Evolutionary conservation across 92 coral and sea anemone species (phyloP).

Genomic region (Epizoanthus scotinus): DNA sequence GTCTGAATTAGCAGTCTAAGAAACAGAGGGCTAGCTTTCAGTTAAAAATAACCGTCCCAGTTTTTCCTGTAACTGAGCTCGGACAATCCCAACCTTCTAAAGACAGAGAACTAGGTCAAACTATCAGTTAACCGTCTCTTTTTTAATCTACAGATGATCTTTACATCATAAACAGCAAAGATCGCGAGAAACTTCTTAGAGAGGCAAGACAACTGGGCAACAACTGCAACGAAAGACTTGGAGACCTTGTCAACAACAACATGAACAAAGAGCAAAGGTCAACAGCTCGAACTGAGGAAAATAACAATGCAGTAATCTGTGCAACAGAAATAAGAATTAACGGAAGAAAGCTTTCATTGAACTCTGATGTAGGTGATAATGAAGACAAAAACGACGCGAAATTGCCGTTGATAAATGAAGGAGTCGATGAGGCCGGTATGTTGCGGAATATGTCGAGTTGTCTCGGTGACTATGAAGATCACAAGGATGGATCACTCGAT

Average conservation of each 20-base stretch:
- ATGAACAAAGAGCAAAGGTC: not conserved
- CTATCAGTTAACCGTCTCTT: not conserved
- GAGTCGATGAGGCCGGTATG: not conserved
- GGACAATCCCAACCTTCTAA: no score
- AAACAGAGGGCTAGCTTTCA: no score
- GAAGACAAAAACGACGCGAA: not conserved
- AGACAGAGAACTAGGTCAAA: no score
- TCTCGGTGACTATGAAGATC: not conserved
- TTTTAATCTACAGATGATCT: conserved; percentile 28
- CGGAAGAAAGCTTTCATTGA: conserved; percentile 31
- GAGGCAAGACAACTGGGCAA: conserved; percentile 3
- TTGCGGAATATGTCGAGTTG: not conserved
- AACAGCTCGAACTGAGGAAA: not conserved
- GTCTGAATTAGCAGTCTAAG: no score
- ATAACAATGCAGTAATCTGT: not conserved
- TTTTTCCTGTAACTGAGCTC: no score
- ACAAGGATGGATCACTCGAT: not conserved
- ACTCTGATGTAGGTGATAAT: conserved; percentile 12
- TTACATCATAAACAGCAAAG: conserved; percentile 37
- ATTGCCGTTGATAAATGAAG: not conserved
- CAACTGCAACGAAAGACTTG: not conserved
- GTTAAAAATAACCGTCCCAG: no score
- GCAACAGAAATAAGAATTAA: conserved; percentile 30
- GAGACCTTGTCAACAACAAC: conserved; percentile 2
- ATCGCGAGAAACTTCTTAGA: conserved; percentile 10